Evolutionary conservation across 2,113 vertebrate genomes (phyloP), one percentile per base, ranked within the genome.

Genomic region (Steatornis caripensis): DNA sequence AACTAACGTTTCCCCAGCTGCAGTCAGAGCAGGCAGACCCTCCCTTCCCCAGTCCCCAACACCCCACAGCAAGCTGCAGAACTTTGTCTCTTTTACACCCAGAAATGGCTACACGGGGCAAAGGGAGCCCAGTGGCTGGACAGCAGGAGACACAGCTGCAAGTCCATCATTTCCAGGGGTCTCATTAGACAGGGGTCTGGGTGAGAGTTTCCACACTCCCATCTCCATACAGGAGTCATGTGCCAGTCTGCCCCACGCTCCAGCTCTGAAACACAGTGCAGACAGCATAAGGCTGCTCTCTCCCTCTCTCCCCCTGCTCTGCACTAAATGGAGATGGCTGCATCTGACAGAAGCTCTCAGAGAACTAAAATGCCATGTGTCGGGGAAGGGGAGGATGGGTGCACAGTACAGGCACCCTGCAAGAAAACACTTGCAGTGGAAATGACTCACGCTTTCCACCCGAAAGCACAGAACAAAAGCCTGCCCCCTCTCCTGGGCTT

Each of bases 391-490:
- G 76, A 82, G 29, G 61, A 75, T 45, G 74, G 78, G 79, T 51
- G 48, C 66, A 51, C 51, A 34, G 61, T 15, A 26, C 75, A 64
- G 74, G 82, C 85, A 95, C 61, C 9, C 60, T 37, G 60, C 45
- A 79, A n/a, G 81, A 79, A 71, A 94, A 82, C 74, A 21, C 23
- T 34, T 39, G 26, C 82, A 83, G 57, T 43, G 61, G 36, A 74
- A 76, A 71, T 65, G 78, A 94, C 74, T 91, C 95, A 94, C 3
- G 2, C 46, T 82, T 93, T 91, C 84, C 53, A 84, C 29, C 29
- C 0, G 0, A 82, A 78, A 58, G 55, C 1, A 1, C 4, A 0
- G 51, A 70, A 30, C 29, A 60, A 68, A 21, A 53, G 60, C 48
- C 84, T 71, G 41, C 14, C 39, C 30, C 64, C 45, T 57, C 76